Evolutionary conservation across 2,113 vertebrate genomes (phyloP).

Genomic region (Daboia siamensis): DNA sequence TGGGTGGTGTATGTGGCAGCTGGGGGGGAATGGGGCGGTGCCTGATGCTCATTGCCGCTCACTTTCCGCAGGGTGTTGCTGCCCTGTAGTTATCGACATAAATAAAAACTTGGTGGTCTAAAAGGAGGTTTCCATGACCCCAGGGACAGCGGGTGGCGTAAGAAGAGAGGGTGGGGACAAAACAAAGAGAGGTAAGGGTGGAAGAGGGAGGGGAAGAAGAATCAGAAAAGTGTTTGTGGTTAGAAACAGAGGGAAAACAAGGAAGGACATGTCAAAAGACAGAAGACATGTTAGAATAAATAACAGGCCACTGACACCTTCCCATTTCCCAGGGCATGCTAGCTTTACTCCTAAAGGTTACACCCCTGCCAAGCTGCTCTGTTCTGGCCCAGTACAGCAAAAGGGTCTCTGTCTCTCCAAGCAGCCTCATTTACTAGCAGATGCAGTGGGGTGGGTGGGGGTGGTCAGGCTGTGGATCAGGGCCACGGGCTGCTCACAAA

Average conservation of each 20-base stretch:
- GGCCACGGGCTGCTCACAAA: not conserved
- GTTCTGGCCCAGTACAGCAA: fast-evolving
- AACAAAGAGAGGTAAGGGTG: conserved; percentile 36
- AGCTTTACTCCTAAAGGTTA: not conserved
- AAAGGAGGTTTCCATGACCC: conserved; percentile 81
- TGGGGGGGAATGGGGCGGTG: conserved; percentile 67
- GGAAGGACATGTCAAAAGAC: conserved; percentile 52
- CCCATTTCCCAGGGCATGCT: fast-evolving
- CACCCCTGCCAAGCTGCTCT: not conserved
- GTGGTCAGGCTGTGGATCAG: not conserved
- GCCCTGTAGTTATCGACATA: conserved; percentile 98
- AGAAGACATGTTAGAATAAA: conserved; percentile 17
- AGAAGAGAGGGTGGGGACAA: conserved; percentile 60
- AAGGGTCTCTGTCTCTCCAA: not conserved
- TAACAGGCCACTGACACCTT: not conserved
- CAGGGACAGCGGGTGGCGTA: conserved; percentile 66
- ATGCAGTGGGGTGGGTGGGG: not conserved
- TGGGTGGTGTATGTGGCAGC: conserved; percentile 66
- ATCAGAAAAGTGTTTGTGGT: conserved; percentile 67
- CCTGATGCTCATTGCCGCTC: conserved; percentile 77
- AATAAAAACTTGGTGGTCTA: conserved; percentile 98
- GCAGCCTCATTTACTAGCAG: not conserved
- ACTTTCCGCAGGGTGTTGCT: conserved; percentile 74
- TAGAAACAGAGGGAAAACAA: conserved; percentile 64
- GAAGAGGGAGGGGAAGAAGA: conserved; percentile 76